phyloP scores from a whole-genome alignment of 1,140 invertebrate species.

The Patella vulgata region DNA sequence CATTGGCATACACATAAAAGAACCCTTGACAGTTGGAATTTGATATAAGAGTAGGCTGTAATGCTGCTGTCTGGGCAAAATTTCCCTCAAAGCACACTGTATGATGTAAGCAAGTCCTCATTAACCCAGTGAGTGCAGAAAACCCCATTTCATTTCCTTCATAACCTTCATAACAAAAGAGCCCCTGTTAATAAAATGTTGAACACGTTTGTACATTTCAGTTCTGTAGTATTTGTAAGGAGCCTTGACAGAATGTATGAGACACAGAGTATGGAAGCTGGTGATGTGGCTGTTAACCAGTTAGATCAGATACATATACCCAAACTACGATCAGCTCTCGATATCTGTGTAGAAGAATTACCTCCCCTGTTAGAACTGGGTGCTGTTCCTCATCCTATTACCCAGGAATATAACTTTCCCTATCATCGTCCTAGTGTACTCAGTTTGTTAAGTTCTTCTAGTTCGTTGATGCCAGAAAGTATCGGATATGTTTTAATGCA shows the following conservation, averaged over 20 bases:
- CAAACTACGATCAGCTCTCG: conserved; percentile 55
- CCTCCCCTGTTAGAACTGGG: conserved; percentile 61
- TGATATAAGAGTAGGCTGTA: too few relatives aligned
- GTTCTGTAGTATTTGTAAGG: conserved; percentile 49
- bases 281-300: conserved; percentile 29
- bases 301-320: conserved; percentile 37
- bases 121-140: too few relatives aligned
- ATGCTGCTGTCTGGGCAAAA: too few relatives aligned
- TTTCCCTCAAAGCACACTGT: too few relatives aligned
- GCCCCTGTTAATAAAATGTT: background rate
- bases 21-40: too few relatives aligned
- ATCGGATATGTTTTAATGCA: conserved; percentile 61
- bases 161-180: too few relatives aligned
- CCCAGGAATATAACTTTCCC: conserved; percentile 54
- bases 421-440: conserved; percentile 60
- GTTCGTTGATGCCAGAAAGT: conserved; percentile 58
- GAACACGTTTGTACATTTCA: conserved; percentile 20
- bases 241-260: conserved; percentile 59
- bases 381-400: conserved; percentile 36
- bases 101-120: too few relatives aligned
- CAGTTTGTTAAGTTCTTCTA: conserved; percentile 50
- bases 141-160: too few relatives aligned
- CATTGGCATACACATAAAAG: too few relatives aligned
- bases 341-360: conserved; percentile 57
- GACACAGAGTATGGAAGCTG: conserved; percentile 58